Base-by-base conservation (phyloP, 1,140 invertebrate species). In the Telenomus remus region DNA sequence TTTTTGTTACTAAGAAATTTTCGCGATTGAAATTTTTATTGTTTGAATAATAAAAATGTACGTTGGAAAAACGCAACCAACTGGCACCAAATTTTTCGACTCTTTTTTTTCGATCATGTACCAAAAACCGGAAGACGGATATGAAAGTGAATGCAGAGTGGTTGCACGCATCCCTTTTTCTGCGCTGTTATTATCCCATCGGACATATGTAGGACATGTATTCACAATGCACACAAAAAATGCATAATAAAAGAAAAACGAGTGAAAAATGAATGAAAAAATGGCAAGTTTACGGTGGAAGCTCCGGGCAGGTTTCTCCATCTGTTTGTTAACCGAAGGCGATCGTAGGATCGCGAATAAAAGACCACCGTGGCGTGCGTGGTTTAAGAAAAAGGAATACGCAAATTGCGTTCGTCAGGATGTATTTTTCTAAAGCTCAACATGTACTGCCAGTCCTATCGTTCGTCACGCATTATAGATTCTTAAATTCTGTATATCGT, bases 131-230 rank as follows among this genome's bases (percentile, higher is more conserved):
- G 63, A 78, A 77, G 76, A 50, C 51, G 55, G 60, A 72, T 70
- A 72, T 74, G 63, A 68, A 61, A 66, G 59, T 69, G 75, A 73
- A 79, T 71, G 53, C 35, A 48, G 73, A 79, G 78, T 78, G 79
- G 80, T 81, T 80, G 78, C 81, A 82, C 78, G 80, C 84, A 82
- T 81, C 79, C 78, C 76, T 81, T 74, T n/a, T 77, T 53, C 70
- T 51, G 68, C 71, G 48, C 74, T 82, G 84, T 83, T 84, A 87
- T 87, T 87, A 87, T 87, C 80, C 79, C 80, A 81, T 85, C 81
- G 79, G 75, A 79, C 86, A 86, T 82, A 86, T 87, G 86, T 85
- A 83, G 83, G 82, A 85, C 81, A 85, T 68, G 74, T 63, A 84
- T 85, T 84, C 77, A 84, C 66, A 79, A 80, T 74, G 57, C 57